Conservation (phyloP, 2,797 vertebrate species). For the Pitangus sulphuratus region DNA sequence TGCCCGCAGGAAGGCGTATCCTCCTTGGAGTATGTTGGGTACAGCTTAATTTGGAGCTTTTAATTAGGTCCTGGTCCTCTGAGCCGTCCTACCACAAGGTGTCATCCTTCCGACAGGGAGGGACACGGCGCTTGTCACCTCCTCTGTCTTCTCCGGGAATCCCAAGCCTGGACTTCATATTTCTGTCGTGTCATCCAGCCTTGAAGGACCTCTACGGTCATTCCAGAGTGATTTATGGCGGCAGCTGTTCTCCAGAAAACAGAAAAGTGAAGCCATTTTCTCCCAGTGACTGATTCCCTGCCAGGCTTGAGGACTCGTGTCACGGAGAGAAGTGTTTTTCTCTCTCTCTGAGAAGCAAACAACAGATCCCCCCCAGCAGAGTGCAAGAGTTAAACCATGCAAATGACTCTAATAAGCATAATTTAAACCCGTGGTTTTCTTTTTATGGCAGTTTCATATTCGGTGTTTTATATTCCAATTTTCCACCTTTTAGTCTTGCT, state of each 20-base stretch:
- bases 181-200: neutral
- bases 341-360: neutral
- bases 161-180: neutral
- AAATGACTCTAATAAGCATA: slow-evolving; percentile 67
- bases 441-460: slow-evolving; percentile 68
- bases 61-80: neutral
- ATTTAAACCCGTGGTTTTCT: slow-evolving; percentile 68
- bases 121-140: accelerated
- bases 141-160: neutral
- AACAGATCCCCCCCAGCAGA: neutral
- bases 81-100: neutral
- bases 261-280: neutral
- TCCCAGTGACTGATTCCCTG: neutral
- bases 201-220: neutral
- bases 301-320: neutral
- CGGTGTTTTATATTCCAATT: slow-evolving; percentile 72
- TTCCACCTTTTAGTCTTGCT: slow-evolving; percentile 76
- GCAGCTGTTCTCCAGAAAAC: neutral
- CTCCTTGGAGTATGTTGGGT: accelerated
- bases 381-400: slow-evolving; percentile 17
- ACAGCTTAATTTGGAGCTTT: neutral
- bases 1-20: neutral
- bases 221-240: neutral
- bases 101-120: slow-evolving; percentile 29
- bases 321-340: neutral